phyloP scores from a whole-genome alignment of 2,888 invertebrate genomes.

The Eledona agricola region DNA sequence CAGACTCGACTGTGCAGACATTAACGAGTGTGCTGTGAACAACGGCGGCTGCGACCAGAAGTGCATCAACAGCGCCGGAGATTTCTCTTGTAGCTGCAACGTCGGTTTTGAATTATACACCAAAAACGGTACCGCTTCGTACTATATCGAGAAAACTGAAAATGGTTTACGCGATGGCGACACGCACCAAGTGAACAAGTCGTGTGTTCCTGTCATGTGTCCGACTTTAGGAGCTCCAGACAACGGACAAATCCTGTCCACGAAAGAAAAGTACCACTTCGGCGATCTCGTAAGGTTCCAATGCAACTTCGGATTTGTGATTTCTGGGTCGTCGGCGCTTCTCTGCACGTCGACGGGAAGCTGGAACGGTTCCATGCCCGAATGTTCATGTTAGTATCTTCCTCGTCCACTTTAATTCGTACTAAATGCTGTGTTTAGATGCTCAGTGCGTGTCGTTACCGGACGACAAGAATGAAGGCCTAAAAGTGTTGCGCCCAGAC shows the following conservation, averaged over 20 bases:
- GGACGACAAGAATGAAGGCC: constrained; percentile 87
- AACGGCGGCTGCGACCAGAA: constrained; percentile 95
- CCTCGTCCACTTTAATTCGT: constrained; percentile 1
- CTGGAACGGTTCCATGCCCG: constrained; percentile 94
- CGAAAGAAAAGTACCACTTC: constrained; percentile 84
- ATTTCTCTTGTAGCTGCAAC: constrained; percentile 88
- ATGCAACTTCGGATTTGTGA: constrained; percentile 93
- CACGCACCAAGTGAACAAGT: constrained; percentile 86
- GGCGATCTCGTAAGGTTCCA: constrained; percentile 91
- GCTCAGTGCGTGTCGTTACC: constrained; percentile 90
- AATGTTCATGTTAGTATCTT: constrained; percentile 84
- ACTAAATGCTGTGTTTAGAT: constrained; percentile 65
- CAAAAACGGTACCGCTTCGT: constrained; percentile 90
- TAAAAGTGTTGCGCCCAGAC: constrained; percentile 80
- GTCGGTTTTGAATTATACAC: constrained; percentile 91
- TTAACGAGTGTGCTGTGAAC: constrained; percentile 85
- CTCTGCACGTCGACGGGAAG: constrained; percentile 88
- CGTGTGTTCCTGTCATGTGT: constrained; percentile 94
- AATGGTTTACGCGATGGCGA: constrained; percentile 90
- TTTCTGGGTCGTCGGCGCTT: constrained; percentile 86
- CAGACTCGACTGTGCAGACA: constrained; percentile 85
- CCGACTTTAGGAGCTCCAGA: constrained; percentile 79
- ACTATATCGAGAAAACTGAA: constrained; percentile 80
- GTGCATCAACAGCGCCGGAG: constrained; percentile 89
- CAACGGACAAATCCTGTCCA: constrained; percentile 85